Evolutionary conservation across 2,113 vertebrate species (phyloP).

Genomic region (Notechis scutatus): DNA sequence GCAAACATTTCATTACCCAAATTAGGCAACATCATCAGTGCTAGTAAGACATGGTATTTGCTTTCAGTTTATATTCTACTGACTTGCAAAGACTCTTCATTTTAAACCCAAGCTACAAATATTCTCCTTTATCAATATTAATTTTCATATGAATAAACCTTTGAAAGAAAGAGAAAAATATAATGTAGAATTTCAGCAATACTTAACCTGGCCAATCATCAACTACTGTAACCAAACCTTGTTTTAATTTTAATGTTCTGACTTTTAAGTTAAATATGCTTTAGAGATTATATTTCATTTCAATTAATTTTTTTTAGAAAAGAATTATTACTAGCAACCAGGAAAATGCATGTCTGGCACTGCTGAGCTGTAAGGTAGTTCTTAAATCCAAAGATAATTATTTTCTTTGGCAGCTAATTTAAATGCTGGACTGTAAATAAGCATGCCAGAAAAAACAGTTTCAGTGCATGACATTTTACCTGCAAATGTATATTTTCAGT

Average conservation of each 20-base stretch:
- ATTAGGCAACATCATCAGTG: background rate
- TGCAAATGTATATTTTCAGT: slow-evolving; percentile 49
- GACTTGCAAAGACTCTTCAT: too few relatives aligned
- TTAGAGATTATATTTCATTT: slow-evolving; percentile 39
- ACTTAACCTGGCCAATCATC: slow-evolving; percentile 18
- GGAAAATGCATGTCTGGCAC: slow-evolving; percentile 40
- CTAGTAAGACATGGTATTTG: background rate
- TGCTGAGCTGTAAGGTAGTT: slow-evolving; percentile 51
- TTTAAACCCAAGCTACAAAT: background rate
- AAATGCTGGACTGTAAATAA: slow-evolving; percentile 57
- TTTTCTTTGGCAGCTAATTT: slow-evolving; percentile 71
- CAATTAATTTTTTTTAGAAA: slow-evolving; percentile 28
- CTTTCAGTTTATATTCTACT: background rate
- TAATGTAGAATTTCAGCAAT: background rate
- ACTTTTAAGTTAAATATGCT: slow-evolving; percentile 19
- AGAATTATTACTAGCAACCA: slow-evolving; percentile 31
- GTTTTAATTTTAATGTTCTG: slow-evolving; percentile 15
- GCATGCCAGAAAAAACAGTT: slow-evolving; percentile 55
- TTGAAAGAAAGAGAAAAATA: slow-evolving; percentile 5
- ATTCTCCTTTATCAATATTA: background rate
- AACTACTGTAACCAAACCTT: slow-evolving; percentile 5
- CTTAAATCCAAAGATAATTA: slow-evolving; percentile 68
- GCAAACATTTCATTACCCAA: background rate
- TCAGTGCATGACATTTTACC: slow-evolving; percentile 51
- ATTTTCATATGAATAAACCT: background rate